Evolutionary conservation across 2,797 vertebrate species (phyloP).

Genomic region (Sebastes hubbsi): DNA sequence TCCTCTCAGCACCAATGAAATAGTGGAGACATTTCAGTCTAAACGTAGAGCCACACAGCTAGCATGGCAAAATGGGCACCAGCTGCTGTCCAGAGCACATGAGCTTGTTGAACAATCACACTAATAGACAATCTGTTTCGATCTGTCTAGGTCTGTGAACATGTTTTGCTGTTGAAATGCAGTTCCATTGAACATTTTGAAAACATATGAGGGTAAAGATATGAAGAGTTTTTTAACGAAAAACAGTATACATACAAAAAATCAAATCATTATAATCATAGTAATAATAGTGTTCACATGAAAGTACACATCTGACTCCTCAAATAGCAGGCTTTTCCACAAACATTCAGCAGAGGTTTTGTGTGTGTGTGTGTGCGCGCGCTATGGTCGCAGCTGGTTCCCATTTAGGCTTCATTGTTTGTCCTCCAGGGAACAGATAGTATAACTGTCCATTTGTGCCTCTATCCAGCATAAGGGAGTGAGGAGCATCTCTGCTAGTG

Average conservation of each 20-base stretch:
- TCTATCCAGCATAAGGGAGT: conserved; percentile 12
- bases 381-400: conserved; percentile 29
- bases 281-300: not conserved
- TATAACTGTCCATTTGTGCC: not conserved
- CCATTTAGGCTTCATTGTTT: conserved; percentile 23
- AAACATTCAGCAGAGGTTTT: not conserved
- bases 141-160: not conserved
- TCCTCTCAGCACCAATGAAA: not conserved
- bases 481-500: not conserved
- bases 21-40: not conserved
- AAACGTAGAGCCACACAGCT: not conserved
- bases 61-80: not conserved
- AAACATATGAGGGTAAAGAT: not conserved
- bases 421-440: conserved; percentile 52
- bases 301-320: not conserved
- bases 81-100: not conserved
- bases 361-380: not conserved
- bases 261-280: not conserved
- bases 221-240: not conserved
- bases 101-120: not conserved
- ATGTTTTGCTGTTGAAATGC: not conserved
- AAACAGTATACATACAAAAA: not conserved
- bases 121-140: not conserved
- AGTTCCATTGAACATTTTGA: not conserved
- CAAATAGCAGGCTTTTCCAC: not conserved